Base-by-base conservation (phyloP, 2,888 invertebrate genomes). In the Agrotis segetum region DNA sequence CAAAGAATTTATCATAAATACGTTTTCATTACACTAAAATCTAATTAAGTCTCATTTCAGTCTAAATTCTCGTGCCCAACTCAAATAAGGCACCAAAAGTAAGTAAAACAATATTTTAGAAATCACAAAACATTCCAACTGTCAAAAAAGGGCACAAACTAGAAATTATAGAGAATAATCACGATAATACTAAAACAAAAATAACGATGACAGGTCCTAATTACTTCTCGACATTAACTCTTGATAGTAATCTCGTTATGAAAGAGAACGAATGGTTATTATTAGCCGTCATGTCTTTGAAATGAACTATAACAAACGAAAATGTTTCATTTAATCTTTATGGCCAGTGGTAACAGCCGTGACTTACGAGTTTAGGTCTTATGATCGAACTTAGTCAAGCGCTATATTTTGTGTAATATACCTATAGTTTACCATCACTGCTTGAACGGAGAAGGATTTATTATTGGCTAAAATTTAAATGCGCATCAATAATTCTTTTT, bases 61-160 rank as follows among this genome's bases (percentile, higher is more conserved):
- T 56, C 52, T 14, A 29, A 34, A 66, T 44, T 79, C 14, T 71
- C 83, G 70, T 83, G 83, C 46, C 49, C 11, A 61, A 40, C 5
- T 58, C 7, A 56, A 67, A 77, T 82, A 66, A 59, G 19, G 7
- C 29, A 56, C 21, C 11, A 52, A 53, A 66, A 69, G 61, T 52
- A 58, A 60, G 46, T 17, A 47, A 13, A 34, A 19, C 63, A 63
- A 73, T 50, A 74, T 40, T 65, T 44, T 55, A 61, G 49, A 55
- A 13, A 11, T 56, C 47, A 66, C 19, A 70, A 29, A 69, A 78
- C 6, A 52, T 59, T 47, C 3, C 19, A 11, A 44, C 29, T 16
- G 44, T 58, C 34, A 66, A 4, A 55, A 56, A 44, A n/a, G 40
- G 53, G 19, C 49, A 67, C 63, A 46, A 65, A 77, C 44, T 29